phyloP scores from a whole-genome alignment of 2,113 vertebrate species.

The Phainopepla nitens region DNA sequence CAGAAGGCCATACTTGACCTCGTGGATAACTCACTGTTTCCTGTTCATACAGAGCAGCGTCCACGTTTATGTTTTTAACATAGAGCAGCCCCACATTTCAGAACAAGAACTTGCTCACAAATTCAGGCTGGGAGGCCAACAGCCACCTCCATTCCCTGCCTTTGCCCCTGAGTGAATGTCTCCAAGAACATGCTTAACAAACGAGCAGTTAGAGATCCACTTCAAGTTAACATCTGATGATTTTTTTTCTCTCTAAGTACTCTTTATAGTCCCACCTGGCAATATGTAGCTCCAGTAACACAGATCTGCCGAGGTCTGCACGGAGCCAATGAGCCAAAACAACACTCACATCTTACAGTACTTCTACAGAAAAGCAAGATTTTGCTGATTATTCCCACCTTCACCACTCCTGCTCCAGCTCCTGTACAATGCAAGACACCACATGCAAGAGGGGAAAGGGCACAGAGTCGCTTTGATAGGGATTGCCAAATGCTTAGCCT shows the following conservation, averaged over 20 bases:
- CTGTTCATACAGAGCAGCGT: not conserved
- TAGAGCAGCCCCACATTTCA: not conserved
- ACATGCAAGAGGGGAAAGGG: not conserved
- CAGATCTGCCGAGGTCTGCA: fast-evolving
- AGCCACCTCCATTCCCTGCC: not conserved
- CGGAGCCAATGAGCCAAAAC: not conserved
- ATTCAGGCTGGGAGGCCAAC: not conserved
- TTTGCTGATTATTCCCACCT: not conserved
- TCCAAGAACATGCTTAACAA: not conserved
- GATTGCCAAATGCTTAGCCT: not conserved
- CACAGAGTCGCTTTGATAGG: not conserved
- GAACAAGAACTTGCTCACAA: not conserved
- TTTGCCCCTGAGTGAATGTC: no score
- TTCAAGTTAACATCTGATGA: not conserved
- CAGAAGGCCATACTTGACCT: not conserved
- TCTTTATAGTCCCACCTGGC: not conserved
- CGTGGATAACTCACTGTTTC: not conserved
- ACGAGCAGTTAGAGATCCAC: not conserved
- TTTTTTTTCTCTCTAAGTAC: not conserved
- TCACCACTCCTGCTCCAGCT: not conserved
- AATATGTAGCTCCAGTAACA: not conserved
- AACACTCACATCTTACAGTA: not conserved
- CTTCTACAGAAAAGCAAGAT: not conserved
- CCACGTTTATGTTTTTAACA: not conserved
- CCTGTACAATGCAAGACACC: not conserved